Base-by-base conservation (phyloP, 1,140 invertebrate genomes). In the Penaeus indicus region DNA sequence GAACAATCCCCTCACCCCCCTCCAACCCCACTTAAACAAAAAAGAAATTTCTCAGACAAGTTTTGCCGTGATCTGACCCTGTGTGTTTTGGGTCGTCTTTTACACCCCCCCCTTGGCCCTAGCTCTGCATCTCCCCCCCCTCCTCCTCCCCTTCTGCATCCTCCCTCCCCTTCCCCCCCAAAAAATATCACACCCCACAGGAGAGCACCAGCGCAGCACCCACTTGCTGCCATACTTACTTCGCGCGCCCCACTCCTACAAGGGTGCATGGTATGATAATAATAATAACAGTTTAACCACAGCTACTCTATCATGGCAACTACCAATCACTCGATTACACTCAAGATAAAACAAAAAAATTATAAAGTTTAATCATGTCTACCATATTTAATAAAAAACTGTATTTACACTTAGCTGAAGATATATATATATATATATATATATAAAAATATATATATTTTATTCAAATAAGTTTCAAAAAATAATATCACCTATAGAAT, bases 261-360 rank as follows among this genome's bases (percentile, higher is more conserved):
- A 88, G 87, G 81, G 87, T 88, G 87, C 87, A 88, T 88, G 87
- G 87, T 84, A 79, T 88, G 87, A 84, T 84, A 88, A 88, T 84
- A 88, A 88, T 86, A 86, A 86, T 75, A 88, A 88, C 60, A 84
- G 81, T 88, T 88, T 88, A 88, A 88, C 86, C 87, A 88, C 82
- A 84, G 81, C 87, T 88, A 88, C 32, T 80, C 81, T 88, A 84
- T 84, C 81, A 88, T 83, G 72, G 82, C 72, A 88, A 77, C 81
- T 88, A 84, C 87, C 87, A 84, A 88, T 86, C 84, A 86, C 84
- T 86, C 84, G 72, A 86, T 79, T 86, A 85, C 84, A 85, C 84
- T 79, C 84, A 86, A 63, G 60, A 86, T 86, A 64, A 86, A 86
- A 42, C 11, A 86, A 86, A 78, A 62, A 38, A 62, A 38, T 77